A percentile compares a stretch with the other conserved stretches of the same genome.
phyloP scores from a whole-genome alignment of 2,888 invertebrate genomes.

The Amorpha juglandis region DNA sequence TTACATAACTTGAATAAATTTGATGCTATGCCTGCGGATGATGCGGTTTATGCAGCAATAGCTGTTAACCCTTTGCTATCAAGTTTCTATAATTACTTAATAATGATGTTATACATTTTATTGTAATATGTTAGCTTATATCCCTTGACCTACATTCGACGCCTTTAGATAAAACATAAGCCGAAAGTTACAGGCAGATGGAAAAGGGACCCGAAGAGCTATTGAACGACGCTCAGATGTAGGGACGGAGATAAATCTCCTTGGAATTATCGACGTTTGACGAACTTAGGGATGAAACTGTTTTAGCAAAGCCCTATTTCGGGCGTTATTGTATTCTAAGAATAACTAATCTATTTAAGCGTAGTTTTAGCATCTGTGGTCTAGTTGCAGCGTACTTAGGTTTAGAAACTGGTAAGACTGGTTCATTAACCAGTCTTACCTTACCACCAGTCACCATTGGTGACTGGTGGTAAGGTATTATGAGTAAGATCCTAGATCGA shows the following conservation, averaged over 20 bases:
- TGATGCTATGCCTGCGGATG: no score
- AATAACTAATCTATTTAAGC: neutral
- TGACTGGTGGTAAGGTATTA: no score
- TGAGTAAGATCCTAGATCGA: no score
- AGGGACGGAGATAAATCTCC: conserved; percentile 55
- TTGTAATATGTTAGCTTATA: neutral
- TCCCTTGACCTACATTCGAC: conserved; percentile 7
- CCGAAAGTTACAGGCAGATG: conserved; percentile 23
- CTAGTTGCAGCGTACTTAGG: no score
- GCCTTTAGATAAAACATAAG: conserved; percentile 2
- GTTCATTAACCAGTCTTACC: no score
- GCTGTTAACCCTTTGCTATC: neutral
- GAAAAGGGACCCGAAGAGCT: conserved; percentile 19
- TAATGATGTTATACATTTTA: neutral
- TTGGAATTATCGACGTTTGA: conserved; percentile 46
- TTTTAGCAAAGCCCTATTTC: neutral
- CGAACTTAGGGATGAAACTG: conserved; percentile 1
- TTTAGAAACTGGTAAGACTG: no score
- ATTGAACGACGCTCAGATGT: conserved; percentile 17
- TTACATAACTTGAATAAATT: no score
- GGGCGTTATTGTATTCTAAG: neutral
- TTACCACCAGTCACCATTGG: no score
- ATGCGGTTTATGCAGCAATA: neutral
- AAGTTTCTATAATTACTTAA: neutral
- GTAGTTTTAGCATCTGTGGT: neutral